A percentile compares a stretch with the other conserved stretches of the same genome.
Conservation (phyloP, 2,113 vertebrate genomes). For the Myrmecophaga tridactyla region DNA sequence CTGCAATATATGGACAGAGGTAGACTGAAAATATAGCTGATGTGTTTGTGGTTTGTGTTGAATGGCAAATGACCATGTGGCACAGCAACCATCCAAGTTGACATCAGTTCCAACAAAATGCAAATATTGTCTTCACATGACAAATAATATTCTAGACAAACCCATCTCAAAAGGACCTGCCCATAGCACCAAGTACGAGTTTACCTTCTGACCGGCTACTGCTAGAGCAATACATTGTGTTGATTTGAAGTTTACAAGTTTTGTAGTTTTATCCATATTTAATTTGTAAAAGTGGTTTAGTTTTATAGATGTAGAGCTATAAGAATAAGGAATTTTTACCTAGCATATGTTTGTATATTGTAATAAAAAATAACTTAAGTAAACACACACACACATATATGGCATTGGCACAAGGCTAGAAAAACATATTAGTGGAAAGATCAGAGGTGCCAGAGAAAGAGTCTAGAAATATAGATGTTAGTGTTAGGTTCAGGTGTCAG, state of each 20-base stretch:
- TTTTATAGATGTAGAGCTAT: background rate
- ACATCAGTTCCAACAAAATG: background rate
- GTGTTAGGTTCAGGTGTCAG: no score
- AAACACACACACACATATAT: background rate
- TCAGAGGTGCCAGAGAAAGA: background rate
- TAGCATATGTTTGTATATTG: background rate
- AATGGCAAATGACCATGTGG: background rate
- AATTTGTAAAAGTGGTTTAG: background rate
- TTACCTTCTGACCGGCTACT: background rate
- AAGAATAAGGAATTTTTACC: background rate
- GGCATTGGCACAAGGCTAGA: background rate
- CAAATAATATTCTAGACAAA: fast-evolving
- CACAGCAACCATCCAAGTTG: background rate
- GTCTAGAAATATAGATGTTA: background rate
- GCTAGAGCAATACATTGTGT: background rate
- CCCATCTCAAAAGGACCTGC: background rate
- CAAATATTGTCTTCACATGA: background rate
- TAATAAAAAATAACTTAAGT: background rate
- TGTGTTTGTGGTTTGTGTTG: background rate
- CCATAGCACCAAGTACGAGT: fast-evolving
- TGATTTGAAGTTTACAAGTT: background rate
- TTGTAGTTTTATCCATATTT: background rate
- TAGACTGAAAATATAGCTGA: background rate
- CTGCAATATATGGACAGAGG: background rate
- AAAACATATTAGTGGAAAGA: background rate